Percentiles rank a stretch among this genome's conserved stretches.
Evolutionary conservation across 2,888 invertebrate genomes (phyloP).

Genomic region (Chironomus riparius): DNA sequence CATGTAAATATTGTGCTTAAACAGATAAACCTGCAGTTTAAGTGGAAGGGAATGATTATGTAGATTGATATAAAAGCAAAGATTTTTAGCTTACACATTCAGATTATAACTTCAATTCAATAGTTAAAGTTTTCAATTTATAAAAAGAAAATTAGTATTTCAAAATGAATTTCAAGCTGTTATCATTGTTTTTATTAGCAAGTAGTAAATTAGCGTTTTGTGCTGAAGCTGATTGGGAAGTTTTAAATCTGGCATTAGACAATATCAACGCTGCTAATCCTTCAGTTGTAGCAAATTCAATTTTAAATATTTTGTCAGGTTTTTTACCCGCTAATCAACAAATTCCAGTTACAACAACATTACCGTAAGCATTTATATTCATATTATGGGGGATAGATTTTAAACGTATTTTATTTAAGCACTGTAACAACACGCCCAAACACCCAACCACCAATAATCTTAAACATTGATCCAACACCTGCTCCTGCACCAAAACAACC

Average conservation of each 20-base stretch:
- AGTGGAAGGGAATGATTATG: too few species aligned
- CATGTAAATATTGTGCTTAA: too few species aligned
- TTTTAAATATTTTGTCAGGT: not conserved
- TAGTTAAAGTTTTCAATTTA: too few species aligned
- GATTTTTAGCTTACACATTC: too few species aligned
- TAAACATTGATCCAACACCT: too few species aligned
- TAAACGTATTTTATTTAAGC: too few species aligned
- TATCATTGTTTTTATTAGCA: not conserved
- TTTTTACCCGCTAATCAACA: not conserved
- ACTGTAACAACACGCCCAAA: too few species aligned
- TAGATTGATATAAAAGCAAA: too few species aligned
- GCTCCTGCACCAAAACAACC: not conserved
- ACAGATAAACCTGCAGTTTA: too few species aligned
- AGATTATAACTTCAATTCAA: too few species aligned
- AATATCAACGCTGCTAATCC: not conserved
- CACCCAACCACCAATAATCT: too few species aligned
- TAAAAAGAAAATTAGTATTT: too few species aligned
- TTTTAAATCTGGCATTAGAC: not conserved
- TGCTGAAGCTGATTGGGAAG: slow-evolving; percentile 14
- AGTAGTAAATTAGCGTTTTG: not conserved
- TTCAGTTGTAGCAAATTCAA: not conserved
- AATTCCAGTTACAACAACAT: not conserved
- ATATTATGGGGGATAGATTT: not conserved
- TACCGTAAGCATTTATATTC: not conserved
- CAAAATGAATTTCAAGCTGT: slow-evolving; percentile 5